Conservation (phyloP, 2,113 vertebrate genomes). For the Tursiops truncatus region DNA sequence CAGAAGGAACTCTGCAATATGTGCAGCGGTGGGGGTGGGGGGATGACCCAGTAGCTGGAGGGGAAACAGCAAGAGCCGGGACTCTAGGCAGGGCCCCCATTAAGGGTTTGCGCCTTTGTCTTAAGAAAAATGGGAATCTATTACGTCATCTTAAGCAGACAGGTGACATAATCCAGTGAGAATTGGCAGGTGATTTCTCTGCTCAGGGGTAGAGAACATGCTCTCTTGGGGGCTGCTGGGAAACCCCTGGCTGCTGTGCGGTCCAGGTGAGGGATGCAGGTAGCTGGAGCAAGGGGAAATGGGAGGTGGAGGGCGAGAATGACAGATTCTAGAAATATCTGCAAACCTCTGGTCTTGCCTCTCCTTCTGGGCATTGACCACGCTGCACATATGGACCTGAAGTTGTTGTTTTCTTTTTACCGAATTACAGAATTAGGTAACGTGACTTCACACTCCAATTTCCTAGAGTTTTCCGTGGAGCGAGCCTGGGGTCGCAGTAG, state of each 20-base stretch:
- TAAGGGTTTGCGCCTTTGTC: background rate
- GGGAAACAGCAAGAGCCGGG: background rate
- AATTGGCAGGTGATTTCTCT: background rate
- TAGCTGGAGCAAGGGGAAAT: background rate
- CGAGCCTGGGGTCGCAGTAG: background rate
- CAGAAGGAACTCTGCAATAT: rapidly evolving
- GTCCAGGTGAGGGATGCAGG: background rate
- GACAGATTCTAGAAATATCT: background rate
- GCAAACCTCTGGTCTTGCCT: background rate
- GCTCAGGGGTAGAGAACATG: background rate
- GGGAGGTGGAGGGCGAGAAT: rapidly evolving
- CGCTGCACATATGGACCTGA: rapidly evolving
- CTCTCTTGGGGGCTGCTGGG: rapidly evolving
- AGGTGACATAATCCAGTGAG: background rate
- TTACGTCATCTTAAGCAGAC: background rate
- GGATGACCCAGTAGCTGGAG: rapidly evolving
- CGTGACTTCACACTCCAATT: rapidly evolving
- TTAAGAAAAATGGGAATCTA: background rate
- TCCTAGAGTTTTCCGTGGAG: background rate
- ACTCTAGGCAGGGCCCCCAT: rapidly evolving
- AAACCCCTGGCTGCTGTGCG: rapidly evolving
- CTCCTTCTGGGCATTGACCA: rapidly evolving
- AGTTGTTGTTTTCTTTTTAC: no score
- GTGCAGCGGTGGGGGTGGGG: rapidly evolving
- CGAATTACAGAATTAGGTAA: background rate